These are phyloP conservation scores for Cryptus armator DNA, from an alignment of 2,888 invertebrate genomes.

Conservation along the genomic window DNA sequence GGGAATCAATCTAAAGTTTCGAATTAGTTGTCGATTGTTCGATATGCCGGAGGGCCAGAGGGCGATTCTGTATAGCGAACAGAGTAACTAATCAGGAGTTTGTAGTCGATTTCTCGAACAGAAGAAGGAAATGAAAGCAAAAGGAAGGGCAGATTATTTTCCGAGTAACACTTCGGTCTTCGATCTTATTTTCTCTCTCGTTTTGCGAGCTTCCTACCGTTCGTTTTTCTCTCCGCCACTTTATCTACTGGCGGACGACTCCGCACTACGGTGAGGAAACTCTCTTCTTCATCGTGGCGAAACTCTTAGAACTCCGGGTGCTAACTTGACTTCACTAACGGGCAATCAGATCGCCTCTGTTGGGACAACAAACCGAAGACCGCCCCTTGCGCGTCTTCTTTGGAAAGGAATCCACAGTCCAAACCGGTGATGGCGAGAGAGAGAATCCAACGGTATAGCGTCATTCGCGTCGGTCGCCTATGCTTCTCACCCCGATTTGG, in stretches of 20 bases:
- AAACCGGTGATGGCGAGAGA: background rate
- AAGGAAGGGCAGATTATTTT: slow-evolving; percentile 58
- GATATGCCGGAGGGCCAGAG: slow-evolving; percentile 30
- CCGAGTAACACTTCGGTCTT: slow-evolving; percentile 64
- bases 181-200: slow-evolving; percentile 64
- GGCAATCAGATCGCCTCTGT: slow-evolving; percentile 84
- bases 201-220: slow-evolving; percentile 6
- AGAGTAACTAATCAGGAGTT: slow-evolving; percentile 78
- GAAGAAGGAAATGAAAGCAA: background rate
- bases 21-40: slow-evolving; percentile 77
- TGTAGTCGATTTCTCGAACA: slow-evolving; percentile 68
- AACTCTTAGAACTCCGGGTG: slow-evolving; percentile 77
- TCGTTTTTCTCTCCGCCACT: slow-evolving; percentile 40
- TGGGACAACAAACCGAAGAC: slow-evolving; percentile 81
- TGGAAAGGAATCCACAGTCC: slow-evolving; percentile 23
- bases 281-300: slow-evolving; percentile 63
- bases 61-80: slow-evolving; percentile 1
- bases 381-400: slow-evolving; percentile 61
- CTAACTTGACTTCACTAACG: slow-evolving; percentile 81
- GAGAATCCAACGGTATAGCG: slow-evolving; percentile 21
- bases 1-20: slow-evolving; percentile 55
- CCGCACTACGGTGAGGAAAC: slow-evolving; percentile 20
- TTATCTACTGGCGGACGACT: slow-evolving; percentile 47
- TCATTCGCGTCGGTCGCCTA: slow-evolving; percentile 32
- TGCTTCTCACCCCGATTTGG: slow-evolving; percentile 51